Evolutionary conservation across 2,113 vertebrate genomes (phyloP), one percentile per base, ranked within the genome.

Genomic region (Psophia crepitans): DNA sequence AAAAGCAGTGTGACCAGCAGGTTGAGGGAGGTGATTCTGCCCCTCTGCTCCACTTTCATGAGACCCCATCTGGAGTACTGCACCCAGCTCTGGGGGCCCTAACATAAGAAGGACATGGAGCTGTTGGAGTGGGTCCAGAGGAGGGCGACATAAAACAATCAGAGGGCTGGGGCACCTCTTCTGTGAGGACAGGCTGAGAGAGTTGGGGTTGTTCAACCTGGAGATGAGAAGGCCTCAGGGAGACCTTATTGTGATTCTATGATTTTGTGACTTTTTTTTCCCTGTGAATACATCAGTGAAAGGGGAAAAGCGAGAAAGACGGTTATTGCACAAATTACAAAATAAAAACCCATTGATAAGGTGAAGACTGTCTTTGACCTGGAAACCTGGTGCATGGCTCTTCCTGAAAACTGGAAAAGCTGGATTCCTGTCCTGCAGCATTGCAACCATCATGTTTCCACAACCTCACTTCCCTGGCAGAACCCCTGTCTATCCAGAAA

Each of bases 11-110:
- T 46, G 28, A 4, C 5, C 61, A 48, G 26, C 32, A 79, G 37
- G 37, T 11, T 2, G 2, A 76, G 12, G 28, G 17, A 51, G 5
- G 8, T 24, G 37, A 46, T 83, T 71, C n/a, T 54, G 3, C 8
- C 19, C 14, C 19, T 66, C 61, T 79, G 2, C n/a, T 66, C 19
- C 0, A 0, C 2, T 33, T 17, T 64, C 0, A 0, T 64, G 53
- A 79, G 16, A 44, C 9, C 7, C 4, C 20, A 44, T 6, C 10
- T 56, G 58, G 14, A 26, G 4, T 76, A 4, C 9, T 73, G 5
- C 1, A 0, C 44, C 21, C 24, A 30, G 24, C 5, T 64, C 23
- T 51, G 9, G 13, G 2, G 2, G 14, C 12, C 9, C 33, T 41
- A 87, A 6, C 5, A 69, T 3, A 51, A 8, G 20, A 77, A 23